These are phyloP conservation scores for Bombus soroeensis DNA, from an alignment of 1,140 invertebrate species.

Conservation along the genomic window DNA sequence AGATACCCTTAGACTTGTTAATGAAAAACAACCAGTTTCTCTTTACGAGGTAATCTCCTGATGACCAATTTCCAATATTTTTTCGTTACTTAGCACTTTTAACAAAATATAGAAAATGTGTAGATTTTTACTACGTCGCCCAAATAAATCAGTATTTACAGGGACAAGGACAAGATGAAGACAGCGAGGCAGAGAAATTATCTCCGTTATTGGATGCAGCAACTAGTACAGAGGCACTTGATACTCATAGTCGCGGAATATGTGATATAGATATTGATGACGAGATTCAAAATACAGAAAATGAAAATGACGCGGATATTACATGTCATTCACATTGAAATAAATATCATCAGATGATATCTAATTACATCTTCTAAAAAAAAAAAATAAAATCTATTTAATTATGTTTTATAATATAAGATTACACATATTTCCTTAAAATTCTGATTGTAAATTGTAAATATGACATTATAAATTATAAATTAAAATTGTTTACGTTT, in stretches of 20 bases:
- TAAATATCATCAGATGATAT: background rate
- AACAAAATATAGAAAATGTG: constrained; percentile 5
- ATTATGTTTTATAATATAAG: constrained; percentile 40
- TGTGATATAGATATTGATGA: constrained; percentile 80
- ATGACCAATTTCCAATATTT: background rate
- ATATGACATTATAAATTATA: constrained; percentile 21
- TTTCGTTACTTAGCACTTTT: background rate
- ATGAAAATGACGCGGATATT: constrained; percentile 71
- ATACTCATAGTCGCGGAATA: constrained; percentile 72
- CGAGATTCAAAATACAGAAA: constrained; percentile 76
- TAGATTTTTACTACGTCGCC: constrained; percentile 41
- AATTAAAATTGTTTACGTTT: background rate
- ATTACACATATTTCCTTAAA: background rate
- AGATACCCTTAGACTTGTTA: constrained; percentile 84
- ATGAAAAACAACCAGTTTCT: constrained; percentile 82
- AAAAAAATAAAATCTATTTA: constrained; percentile 21
- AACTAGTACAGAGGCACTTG: constrained; percentile 79
- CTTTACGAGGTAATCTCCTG: constrained; percentile 81
- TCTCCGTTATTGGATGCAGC: constrained; percentile 88
- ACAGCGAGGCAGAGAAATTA: constrained; percentile 91
- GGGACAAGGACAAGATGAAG: constrained; percentile 86
- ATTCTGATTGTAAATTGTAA: constrained; percentile 29
- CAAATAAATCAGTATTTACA: constrained; percentile 56
- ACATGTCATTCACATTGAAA: constrained; percentile 78
- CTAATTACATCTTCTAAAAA: constrained; percentile 3